Base-by-base conservation (phyloP, 2,113 vertebrate genomes). In the Kryptolebias marmoratus region DNA sequence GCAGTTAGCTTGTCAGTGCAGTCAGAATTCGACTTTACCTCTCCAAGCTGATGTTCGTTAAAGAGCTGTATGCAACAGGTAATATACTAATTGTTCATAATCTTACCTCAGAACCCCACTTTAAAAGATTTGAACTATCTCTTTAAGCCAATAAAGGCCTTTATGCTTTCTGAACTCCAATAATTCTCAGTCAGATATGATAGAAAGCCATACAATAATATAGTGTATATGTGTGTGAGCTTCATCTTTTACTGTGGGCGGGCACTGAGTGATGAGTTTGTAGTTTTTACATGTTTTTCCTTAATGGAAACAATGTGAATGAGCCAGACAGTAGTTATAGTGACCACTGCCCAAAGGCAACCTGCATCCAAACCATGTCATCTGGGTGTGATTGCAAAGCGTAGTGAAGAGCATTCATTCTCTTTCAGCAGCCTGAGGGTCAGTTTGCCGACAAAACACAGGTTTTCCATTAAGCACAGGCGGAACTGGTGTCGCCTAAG, bases 381-480 rank as follows among this genome's bases (percentile, higher is more conserved):
- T 82, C 66, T 73, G 76, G 61, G 66, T 66, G 73, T 78, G 65
- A 83, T 83, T 87, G 62, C 31, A 47, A 71, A 68, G 5, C 18
- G 14, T 13, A 59, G 57, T 1, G 68, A 67, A 61, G 57, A 70
- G 59, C 68, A 73, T 72, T 78, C 36, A 54, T 69, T 74, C 66
- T 64, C 4, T 59, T 74, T 71, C 39, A 16, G 32, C 50, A 63
- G 18, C 39, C 57, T 2, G 48, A 47, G 77, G 79, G 76, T 65
- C 75, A 71, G 63, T 72, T 61, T 73, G 60, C 32, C 36, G 73
- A 72, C 77, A 81, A 84, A 84, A 83, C 84, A 84, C 77, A 79
- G 63, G 54, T 84, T 84, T 87, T 88, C 81, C 83, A 89, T 87
- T 83, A 86, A 67, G 73, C 31, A 67, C 42, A 15, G 30, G 6